Evolutionary conservation across 1,140 invertebrate species (phyloP).

Genomic region (Stegodyphus mimosarum): DNA sequence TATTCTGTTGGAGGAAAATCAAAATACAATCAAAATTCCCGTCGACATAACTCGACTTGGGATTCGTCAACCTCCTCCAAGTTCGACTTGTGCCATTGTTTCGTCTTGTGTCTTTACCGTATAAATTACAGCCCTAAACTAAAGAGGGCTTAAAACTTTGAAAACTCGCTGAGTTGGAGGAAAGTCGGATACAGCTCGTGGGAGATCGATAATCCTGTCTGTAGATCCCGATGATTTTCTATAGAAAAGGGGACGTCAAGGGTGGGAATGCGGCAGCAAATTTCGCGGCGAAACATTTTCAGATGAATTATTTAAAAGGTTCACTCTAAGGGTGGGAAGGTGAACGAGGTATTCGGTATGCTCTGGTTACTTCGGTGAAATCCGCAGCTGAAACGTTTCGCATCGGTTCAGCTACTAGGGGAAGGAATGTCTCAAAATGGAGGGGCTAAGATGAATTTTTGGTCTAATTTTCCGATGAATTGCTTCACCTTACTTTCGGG

Average conservation of each 20-base stretch:
- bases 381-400: conserved; percentile 10
- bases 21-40: too few species aligned
- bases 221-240: conserved; percentile 21
- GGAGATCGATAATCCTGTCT: conserved; percentile 20
- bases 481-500: not conserved
- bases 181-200: not conserved
- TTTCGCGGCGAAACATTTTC: conserved; percentile 42
- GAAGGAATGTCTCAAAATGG: too few species aligned
- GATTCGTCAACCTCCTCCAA: too few species aligned
- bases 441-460: not conserved
- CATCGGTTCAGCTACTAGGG: not conserved
- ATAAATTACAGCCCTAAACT: conserved; percentile 14
- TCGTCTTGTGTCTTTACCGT: not conserved
- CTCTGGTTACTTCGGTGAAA: not conserved
- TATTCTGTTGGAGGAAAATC: too few species aligned
- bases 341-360: not conserved
- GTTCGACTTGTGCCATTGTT: too few species aligned
- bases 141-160: conserved; percentile 34
- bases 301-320: conserved; percentile 51
- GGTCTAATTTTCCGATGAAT: conserved; percentile 23
- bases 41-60: too few species aligned
- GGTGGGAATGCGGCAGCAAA: not conserved
- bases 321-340: not conserved
- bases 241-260: not conserved
- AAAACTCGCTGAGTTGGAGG: conserved; percentile 38